Base-by-base conservation (phyloP, 2,113 vertebrate species). In the Rissa tridactyla region DNA sequence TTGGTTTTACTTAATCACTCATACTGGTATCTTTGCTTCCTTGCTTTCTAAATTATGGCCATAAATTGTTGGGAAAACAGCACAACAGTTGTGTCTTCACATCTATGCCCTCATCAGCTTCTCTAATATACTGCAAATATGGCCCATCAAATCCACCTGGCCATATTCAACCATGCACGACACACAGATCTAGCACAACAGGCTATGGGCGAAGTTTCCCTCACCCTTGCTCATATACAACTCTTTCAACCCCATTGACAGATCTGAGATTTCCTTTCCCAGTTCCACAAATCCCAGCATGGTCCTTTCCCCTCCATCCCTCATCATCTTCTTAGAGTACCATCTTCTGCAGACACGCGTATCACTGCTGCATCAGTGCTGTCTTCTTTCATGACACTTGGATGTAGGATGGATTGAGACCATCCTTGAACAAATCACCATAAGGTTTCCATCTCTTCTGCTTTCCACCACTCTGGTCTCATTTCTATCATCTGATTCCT, bases 401-500 rank as follows among this genome's bases (percentile, higher is more conserved):
- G 64, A 68, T n/a, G 16, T 15, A 18, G 54, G 18, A 42, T 14
- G 42, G 36, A 77, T 27, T 34, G 58, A 73, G 26, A 85, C 32
- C 57, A 46, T 79, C 66, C 66, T 38, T 26, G 27, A 82, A 38
- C 6, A 88, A 85, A 54, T 49, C 80, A 73, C 66, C 11, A 23
- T 9, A 68, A 18, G 29, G 36, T 85, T 88, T 71, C 70, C 55
- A 58, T 66, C 77, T 82, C 73, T 54, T 77, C 54, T 85, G 70
- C 71, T 80, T 95, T 90, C 58, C 82, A 96, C 62, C 75, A 75
- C 54, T 88, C 86, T 11, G 29, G 46, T 80, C 84, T 95, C 71
- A 76, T 93, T 95, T 91, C 89, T 91, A 20, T 86, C 84, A 97
- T 85, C 82, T n/a, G 42, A 92, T 92, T 94, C 89, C 87, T 95